Conservation (phyloP, 1,140 invertebrate species). For the Conus ventricosus region DNA sequence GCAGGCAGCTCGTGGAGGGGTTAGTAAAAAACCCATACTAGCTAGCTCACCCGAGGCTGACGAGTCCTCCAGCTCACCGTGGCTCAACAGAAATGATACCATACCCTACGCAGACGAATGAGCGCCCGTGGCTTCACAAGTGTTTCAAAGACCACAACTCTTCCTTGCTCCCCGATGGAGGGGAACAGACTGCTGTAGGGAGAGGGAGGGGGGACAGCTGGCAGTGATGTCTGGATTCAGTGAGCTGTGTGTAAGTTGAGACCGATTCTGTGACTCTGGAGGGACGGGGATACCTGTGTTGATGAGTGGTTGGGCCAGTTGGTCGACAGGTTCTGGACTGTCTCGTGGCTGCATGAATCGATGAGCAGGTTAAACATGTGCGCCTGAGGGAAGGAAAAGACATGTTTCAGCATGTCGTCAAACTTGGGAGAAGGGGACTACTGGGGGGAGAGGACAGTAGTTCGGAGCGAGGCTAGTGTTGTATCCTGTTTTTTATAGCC, state of each 20-base stretch:
- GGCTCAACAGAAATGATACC: constrained; percentile 68
- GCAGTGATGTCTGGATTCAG: no score
- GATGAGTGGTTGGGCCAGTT: neutral
- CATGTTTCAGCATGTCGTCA: no score
- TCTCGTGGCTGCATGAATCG: no score
- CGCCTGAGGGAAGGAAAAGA: no score
- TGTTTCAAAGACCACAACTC: neutral
- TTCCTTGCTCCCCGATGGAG: neutral
- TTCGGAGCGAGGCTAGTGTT: no score
- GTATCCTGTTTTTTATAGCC: no score
- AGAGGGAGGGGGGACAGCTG: neutral
- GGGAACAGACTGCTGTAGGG: neutral
- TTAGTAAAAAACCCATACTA: constrained; percentile 66
- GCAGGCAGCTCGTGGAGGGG: constrained; percentile 58
- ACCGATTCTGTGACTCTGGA: neutral
- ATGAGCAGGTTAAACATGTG: no score
- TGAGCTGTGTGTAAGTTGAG: no score
- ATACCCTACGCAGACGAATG: constrained; percentile 71
- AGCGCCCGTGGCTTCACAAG: constrained; percentile 2
- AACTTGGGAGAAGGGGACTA: no score
- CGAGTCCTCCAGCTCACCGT: constrained; percentile 57
- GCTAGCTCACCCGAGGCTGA: constrained; percentile 69
- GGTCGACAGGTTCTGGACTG: neutral
- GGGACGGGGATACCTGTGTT: neutral
- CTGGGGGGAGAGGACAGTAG: no score